Percentiles rank a stretch among this genome's conserved stretches.
Evolutionary conservation across 2,797 vertebrate genomes (phyloP).

Genomic region (Eulemur coronatus): DNA sequence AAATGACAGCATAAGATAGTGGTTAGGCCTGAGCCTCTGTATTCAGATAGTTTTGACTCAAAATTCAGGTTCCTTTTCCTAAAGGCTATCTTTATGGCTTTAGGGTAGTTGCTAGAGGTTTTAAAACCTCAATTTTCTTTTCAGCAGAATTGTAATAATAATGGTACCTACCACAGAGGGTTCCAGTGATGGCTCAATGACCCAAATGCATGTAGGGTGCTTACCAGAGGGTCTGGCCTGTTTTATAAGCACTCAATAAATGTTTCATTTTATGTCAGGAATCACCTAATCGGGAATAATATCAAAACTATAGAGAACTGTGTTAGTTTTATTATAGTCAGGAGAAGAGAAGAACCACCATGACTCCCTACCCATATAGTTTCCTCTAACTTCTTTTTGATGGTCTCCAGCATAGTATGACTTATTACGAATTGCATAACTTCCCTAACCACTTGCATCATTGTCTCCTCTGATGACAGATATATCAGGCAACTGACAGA

Average conservation of each 20-base stretch:
- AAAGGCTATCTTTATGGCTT: background rate
- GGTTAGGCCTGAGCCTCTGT: background rate
- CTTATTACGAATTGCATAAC: background rate
- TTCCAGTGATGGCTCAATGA: background rate
- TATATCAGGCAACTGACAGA: background rate
- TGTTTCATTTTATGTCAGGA: background rate
- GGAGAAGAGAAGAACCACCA: background rate
- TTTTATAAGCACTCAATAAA: background rate
- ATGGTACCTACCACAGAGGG: background rate
- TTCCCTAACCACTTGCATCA: background rate
- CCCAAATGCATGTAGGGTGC: background rate
- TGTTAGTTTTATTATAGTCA: background rate
- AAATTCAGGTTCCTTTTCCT: background rate
- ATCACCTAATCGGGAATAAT: background rate
- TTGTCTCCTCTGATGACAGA: background rate
- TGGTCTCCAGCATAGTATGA: background rate
- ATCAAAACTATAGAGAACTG: background rate
- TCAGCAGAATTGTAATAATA: background rate
- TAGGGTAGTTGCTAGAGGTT: background rate
- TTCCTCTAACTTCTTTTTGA: background rate
- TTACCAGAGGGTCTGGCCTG: background rate
- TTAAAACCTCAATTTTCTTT: background rate
- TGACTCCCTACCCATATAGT: background rate
- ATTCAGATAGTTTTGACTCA: background rate
- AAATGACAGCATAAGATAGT: background rate